Conservation (phyloP, 2,888 invertebrate species). For the Isoperla grammatica region DNA sequence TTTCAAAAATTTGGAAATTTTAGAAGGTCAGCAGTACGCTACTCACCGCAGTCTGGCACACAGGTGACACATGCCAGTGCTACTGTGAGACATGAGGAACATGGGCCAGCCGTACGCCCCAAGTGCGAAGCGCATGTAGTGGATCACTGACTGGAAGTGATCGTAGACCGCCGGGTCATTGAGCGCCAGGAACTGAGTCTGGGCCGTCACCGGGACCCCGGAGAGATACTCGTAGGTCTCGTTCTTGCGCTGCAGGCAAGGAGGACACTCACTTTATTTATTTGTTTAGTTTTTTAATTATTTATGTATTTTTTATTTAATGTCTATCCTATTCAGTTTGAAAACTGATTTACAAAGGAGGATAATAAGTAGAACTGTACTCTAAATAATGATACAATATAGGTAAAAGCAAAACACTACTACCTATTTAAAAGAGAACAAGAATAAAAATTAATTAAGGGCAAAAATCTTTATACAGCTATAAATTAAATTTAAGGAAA, state of each 20-base stretch:
- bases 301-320: too few species aligned
- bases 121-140: conserved; percentile 78
- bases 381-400: not conserved
- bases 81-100: conserved; percentile 66
- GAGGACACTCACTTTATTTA: conserved; percentile 13
- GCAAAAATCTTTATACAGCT: too few species aligned
- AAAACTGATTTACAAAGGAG: too few species aligned
- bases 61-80: conserved; percentile 64
- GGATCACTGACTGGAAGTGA: conserved; percentile 64
- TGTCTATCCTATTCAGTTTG: too few species aligned
- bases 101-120: conserved; percentile 88
- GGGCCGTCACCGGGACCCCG: conserved; percentile 75
- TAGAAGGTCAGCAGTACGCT: too few species aligned
- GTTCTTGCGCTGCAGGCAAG: conserved; percentile 65
- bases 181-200: conserved; percentile 72
- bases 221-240: conserved; percentile 81
- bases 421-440: too few species aligned
- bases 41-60: conserved; percentile 59
- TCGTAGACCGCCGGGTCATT: conserved; percentile 66
- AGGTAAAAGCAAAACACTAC: not conserved
- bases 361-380: not conserved
- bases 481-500: too few species aligned
- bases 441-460: too few species aligned
- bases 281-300: too few species aligned
- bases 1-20: too few species aligned